Evolutionary conservation across 2,113 vertebrate genomes (phyloP), one percentile per base, ranked within the genome.

Genomic region (Girardinichthys multiradiatus): DNA sequence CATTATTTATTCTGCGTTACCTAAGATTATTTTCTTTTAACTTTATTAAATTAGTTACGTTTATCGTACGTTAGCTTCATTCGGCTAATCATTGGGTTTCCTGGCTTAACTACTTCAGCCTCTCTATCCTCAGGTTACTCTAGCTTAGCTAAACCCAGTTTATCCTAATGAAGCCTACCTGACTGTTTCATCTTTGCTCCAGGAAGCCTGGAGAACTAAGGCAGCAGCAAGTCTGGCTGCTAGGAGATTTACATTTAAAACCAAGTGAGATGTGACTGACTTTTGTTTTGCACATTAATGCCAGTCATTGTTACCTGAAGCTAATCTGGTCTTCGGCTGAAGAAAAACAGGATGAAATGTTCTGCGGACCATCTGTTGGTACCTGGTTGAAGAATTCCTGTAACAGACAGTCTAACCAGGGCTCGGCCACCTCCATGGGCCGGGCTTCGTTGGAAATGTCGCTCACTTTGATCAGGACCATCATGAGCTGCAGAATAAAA

Each of bases 371-470:
- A 45, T 7, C n/a, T n/a, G n/a, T 64, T 2, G 11, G n/a, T 65
- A 95, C 94, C 93, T 95, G 95, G 80, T 94, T 95, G 82, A 93
- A 95, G 79, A 95, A 95, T 67, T 95, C 95, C 86, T 95, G 94
- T n/a, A 95, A 83, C 6, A 95, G 92, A 72, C 94, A 95, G 74
- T 95, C 95, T 73, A 95, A 31, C 94, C 95, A 95, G 66, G 94
- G 95, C 70, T 95, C 95, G 0, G 94, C 95, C 48, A 95, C 94
- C 61, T 95, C 94, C 94, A 93, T 93, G 72, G 94, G 95, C 70
- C 94, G 86, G 0, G 94, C 94, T 78, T 95, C 93, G 2, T 95
- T 95, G 73, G 94, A 95, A 62, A 95, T 95, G 80, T 95, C 94
- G 10, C 94, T 94, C 33, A 95, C 94, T 91, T 95, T 95, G 81